Percentiles rank a stretch among this genome's conserved stretches.
Evolutionary conservation across 2,113 vertebrate species (phyloP).

Genomic region (Dissostichus mawsoni): DNA sequence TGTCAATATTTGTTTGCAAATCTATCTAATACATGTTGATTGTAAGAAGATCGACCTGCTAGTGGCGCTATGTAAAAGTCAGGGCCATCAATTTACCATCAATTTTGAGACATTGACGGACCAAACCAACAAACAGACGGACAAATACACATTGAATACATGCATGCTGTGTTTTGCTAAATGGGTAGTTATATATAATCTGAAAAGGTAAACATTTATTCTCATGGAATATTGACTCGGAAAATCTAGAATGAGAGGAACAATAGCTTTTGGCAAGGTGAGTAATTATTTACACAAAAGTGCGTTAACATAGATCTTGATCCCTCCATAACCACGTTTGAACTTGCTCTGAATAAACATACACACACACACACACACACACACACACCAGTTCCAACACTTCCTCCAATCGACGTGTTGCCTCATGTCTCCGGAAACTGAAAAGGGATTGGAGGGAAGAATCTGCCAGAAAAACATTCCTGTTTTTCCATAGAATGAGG

Average conservation of each 20-base stretch:
- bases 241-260: background rate
- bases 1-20: background rate
- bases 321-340: conserved; percentile 48
- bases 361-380: conserved; percentile 6
- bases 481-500: conserved; percentile 73
- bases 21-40: background rate
- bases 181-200: background rate
- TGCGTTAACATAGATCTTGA: conserved; percentile 41
- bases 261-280: background rate
- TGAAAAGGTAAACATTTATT: background rate
- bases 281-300: background rate
- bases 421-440: conserved; percentile 72
- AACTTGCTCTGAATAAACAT: conserved; percentile 63
- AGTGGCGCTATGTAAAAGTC: background rate
- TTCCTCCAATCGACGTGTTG: conserved; percentile 66
- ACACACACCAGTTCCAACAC: conserved; percentile 16
- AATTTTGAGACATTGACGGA: background rate
- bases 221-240: background rate
- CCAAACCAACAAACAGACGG: background rate
- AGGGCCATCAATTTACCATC: too few relatives aligned
- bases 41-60: background rate
- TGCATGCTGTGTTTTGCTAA: background rate
- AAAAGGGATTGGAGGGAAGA: conserved; percentile 68
- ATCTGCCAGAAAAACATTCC: conserved; percentile 65
- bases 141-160: background rate